phyloP scores from a whole-genome alignment of 2,888 invertebrate genomes.

The Oxystoma pomonae region DNA sequence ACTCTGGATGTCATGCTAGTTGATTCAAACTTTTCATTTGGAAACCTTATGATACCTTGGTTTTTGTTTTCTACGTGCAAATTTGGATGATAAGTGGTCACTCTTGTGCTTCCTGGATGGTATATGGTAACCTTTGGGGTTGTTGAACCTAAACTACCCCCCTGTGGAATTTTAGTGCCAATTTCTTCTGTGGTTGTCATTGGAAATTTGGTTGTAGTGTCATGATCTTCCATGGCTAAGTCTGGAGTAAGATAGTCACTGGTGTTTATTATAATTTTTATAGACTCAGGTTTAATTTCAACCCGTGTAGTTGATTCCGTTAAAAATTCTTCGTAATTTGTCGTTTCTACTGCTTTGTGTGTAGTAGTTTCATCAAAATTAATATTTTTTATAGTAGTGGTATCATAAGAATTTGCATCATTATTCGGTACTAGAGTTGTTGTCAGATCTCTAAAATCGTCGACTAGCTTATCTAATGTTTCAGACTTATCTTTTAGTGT shows the following conservation, averaged over 20 bases:
- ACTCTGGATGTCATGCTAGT: constrained; percentile 11
- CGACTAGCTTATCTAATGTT: not conserved
- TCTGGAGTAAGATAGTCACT: constrained; percentile 4
- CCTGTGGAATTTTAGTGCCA: constrained; percentile 2
- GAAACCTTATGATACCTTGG: constrained; percentile 21
- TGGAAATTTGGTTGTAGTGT: constrained; percentile 14
- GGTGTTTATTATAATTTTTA: not conserved
- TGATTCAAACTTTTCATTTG: constrained; percentile 16
- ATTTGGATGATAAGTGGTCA: constrained; percentile 20
- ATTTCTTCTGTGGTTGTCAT: constrained; percentile 8
- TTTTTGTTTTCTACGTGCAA: constrained; percentile 8
- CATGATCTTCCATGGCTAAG: constrained; percentile 2
- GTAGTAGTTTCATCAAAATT: not conserved
- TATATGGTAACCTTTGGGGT: constrained; percentile 24
- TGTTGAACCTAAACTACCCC: not conserved
- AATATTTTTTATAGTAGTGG: not conserved
- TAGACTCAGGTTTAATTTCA: constrained; percentile 3
- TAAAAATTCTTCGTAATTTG: not conserved
- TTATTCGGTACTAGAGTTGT: constrained; percentile 6
- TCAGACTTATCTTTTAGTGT: constrained; percentile 4
- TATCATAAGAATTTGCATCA: not conserved
- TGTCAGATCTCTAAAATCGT: not conserved
- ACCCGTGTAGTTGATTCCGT: not conserved
- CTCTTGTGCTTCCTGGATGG: constrained; percentile 15
- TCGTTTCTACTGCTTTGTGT: not conserved